Percentiles rank a stretch among this genome's conserved stretches.
These are phyloP conservation scores for Drosophila ezoana DNA, from an alignment of 2,888 invertebrate genomes.

Conservation along the genomic window DNA sequence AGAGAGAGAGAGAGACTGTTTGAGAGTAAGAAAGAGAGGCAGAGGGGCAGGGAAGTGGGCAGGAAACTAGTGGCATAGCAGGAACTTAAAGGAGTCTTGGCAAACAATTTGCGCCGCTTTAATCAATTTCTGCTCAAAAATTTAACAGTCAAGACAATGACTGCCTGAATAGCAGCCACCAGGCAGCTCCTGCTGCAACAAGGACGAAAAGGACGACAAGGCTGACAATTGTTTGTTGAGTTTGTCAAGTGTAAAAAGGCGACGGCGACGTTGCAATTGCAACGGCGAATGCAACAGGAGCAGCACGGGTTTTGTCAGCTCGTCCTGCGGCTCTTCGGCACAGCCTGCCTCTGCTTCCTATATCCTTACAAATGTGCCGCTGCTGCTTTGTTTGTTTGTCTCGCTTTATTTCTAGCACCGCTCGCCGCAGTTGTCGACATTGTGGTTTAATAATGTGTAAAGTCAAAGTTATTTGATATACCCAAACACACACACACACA, in stretches of 20 bases:
- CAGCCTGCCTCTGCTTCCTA: slow-evolving; percentile 21
- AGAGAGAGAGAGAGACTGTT: neutral
- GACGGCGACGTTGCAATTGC: slow-evolving; percentile 23
- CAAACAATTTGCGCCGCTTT: slow-evolving; percentile 70
- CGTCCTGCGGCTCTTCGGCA: slow-evolving; percentile 19
- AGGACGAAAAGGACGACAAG: slow-evolving; percentile 53
- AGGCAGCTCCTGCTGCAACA: slow-evolving; percentile 1
- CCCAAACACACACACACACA: slow-evolving; percentile 54
- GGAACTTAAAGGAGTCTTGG: slow-evolving; percentile 56
- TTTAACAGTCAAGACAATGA: slow-evolving; percentile 68
- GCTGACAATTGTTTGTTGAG: slow-evolving; percentile 78
- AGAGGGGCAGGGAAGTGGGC: neutral
- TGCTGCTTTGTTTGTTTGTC: slow-evolving; percentile 61
- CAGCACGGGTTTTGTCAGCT: slow-evolving; percentile 3
- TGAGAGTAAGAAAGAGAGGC: too few species aligned
- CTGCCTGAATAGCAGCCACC: slow-evolving; percentile 21
- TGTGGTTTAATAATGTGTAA: slow-evolving; percentile 83
- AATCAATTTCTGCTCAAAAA: slow-evolving; percentile 77
- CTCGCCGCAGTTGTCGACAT: slow-evolving; percentile 58
- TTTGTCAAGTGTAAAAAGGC: slow-evolving; percentile 73
- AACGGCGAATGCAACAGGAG: slow-evolving; percentile 67
- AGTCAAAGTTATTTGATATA: slow-evolving; percentile 82
- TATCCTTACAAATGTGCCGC: slow-evolving; percentile 70
- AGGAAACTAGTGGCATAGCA: slow-evolving; percentile 14
- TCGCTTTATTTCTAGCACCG: slow-evolving; percentile 61